These are phyloP conservation scores for Gallinago nigripennis DNA, from an alignment of 2,797 vertebrate species.

Conservation along the genomic window DNA sequence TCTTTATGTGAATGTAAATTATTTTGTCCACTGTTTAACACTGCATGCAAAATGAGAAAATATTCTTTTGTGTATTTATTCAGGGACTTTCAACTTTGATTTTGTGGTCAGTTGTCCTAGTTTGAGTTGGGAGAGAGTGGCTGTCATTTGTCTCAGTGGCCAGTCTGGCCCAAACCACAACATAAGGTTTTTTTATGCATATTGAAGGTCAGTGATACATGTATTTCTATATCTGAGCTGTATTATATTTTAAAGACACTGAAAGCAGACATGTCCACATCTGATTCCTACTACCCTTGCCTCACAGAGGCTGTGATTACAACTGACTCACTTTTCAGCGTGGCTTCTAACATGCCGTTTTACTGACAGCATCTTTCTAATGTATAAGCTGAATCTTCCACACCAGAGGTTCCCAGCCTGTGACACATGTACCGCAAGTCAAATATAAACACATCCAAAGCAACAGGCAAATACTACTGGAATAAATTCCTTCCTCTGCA, in stretches of 20 bases:
- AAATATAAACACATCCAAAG: neutral
- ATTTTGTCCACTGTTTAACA: neutral
- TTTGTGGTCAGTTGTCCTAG: neutral
- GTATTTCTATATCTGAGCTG: neutral
- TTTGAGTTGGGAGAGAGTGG: neutral
- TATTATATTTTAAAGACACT: neutral
- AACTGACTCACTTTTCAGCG: neutral
- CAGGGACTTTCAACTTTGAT: neutral
- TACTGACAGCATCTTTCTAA: neutral
- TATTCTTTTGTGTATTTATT: neutral
- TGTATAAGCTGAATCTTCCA: neutral
- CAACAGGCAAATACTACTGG: neutral
- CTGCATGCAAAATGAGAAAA: neutral
- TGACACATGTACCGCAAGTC: neutral
- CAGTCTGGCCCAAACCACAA: neutral
- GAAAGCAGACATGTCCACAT: neutral
- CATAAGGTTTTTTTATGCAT: neutral
- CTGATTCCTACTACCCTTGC: neutral
- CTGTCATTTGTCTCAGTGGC: neutral
- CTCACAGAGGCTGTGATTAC: neutral
- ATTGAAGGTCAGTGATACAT: neutral
- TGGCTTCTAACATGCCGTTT: neutral
- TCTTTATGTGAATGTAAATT: neutral
- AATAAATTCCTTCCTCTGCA: neutral
- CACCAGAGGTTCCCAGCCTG: neutral